A percentile compares a stretch with the other conserved stretches of the same genome.
Conservation (phyloP, 53 echinoderm and acorn worm species). For the Stichopus horrens region DNA sequence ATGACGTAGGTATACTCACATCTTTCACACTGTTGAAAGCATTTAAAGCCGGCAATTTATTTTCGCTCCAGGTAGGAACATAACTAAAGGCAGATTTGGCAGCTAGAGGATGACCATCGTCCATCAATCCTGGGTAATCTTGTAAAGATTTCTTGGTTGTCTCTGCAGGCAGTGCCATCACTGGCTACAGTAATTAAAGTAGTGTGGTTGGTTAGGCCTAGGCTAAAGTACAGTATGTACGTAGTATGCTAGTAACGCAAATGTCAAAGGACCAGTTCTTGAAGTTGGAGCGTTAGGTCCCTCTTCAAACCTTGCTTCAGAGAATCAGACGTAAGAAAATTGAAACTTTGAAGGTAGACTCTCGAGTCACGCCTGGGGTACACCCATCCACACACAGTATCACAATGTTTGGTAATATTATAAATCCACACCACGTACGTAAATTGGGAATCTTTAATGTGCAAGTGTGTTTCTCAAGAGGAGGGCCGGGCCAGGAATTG, state of each 20-base stretch:
- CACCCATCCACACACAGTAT: no score
- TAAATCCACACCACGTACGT: no score
- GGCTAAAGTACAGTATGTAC: neutral
- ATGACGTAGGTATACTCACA: constrained; percentile 48
- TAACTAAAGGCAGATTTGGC: constrained; percentile 93
- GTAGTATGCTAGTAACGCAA: neutral
- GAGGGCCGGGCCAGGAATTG: no score
- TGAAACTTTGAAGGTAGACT: no score
- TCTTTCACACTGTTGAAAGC: constrained; percentile 76
- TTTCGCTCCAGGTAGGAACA: constrained; percentile 72
- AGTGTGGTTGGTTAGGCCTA: neutral
- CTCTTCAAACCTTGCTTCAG: no score
- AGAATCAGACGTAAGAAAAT: no score
- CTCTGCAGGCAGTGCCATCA: neutral
- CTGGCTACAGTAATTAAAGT: neutral
- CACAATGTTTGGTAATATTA: no score
- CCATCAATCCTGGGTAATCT: constrained; percentile 91
- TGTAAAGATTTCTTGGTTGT: neutral
- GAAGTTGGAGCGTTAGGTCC: no score
- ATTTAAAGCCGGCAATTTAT: constrained; percentile 59
- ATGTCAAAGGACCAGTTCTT: no score
- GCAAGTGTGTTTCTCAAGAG: no score
- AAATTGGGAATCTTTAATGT: no score
- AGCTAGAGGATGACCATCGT: constrained; percentile 81
- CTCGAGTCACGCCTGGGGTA: no score